Conservation (phyloP, 2,113 vertebrate genomes). For the Taxidea taxus region DNA sequence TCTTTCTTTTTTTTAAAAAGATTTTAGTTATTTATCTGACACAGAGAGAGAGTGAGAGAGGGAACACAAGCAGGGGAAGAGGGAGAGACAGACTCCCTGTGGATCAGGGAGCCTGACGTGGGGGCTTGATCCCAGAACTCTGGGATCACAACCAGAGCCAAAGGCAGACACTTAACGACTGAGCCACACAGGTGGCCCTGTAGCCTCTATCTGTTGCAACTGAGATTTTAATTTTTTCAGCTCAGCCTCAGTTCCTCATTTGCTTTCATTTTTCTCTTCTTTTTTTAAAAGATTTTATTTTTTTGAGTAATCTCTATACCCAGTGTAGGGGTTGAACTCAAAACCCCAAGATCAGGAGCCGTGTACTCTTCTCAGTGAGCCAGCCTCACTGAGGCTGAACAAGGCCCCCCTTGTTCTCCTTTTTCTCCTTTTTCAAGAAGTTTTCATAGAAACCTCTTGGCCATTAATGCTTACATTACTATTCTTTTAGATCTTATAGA, state of each 20-base stretch:
- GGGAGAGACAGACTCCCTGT: no score
- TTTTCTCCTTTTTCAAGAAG: no score
- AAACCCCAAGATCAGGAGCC: background rate
- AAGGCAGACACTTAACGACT: no score
- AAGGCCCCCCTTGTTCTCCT: background rate
- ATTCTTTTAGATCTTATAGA: background rate
- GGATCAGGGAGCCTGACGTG: no score
- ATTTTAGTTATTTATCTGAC: no score
- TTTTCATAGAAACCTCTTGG: background rate
- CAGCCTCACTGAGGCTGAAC: no score
- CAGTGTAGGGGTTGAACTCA: background rate
- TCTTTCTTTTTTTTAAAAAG: no score
- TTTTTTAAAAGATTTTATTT: background rate
- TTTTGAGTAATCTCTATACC: background rate
- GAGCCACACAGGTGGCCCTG: no score
- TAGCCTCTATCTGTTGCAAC: background rate
- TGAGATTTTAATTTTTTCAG: background rate
- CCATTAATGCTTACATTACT: background rate
- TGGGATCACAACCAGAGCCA: no score
- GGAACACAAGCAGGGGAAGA: no score
- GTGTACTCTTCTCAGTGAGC: background rate
- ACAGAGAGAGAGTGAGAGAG: no score
- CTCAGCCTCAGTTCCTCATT: background rate
- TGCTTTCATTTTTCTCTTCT: background rate
- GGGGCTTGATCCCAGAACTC: no score